phyloP scores from a whole-genome alignment of 2,797 vertebrate genomes.

The Brotula barbata region DNA sequence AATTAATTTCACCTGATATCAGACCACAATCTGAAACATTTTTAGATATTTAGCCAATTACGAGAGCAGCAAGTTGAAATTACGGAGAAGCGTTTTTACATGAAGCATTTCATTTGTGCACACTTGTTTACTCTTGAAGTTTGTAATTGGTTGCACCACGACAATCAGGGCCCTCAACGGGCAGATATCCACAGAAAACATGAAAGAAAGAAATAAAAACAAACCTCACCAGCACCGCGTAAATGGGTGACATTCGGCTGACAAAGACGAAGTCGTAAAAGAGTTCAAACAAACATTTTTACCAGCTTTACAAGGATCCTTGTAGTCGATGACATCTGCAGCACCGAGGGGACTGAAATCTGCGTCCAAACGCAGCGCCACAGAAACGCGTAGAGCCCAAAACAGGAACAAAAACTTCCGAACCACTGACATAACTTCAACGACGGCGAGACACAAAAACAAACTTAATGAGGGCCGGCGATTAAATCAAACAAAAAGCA shows the following conservation, averaged over 20 bases:
- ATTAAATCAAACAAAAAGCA: background rate
- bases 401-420: conserved; percentile 59
- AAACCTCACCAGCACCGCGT: too few species aligned
- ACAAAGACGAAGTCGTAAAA: background rate
- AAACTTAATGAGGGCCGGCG: background rate
- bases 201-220: too few species aligned
- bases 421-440: conserved; percentile 64
- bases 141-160: too few species aligned
- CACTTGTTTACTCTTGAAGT: too few species aligned
- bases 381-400: conserved; percentile 57
- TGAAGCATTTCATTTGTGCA: too few species aligned
- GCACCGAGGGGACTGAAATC: conserved; percentile 40
- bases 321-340: conserved; percentile 76
- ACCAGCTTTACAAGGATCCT: conserved; percentile 85
- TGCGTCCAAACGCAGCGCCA: conserved; percentile 54
- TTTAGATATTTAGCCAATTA: background rate
- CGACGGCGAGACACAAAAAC: conserved; percentile 4
- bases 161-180: too few species aligned
- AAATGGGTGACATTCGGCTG: too few species aligned
- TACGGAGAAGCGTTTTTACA: background rate
- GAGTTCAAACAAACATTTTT: conserved; percentile 42
- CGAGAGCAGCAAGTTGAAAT: background rate
- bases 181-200: background rate
- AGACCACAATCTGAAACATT: background rate
- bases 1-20: too few species aligned